A percentile compares a stretch with the other conserved stretches of the same genome.
Conservation (phyloP, 2,113 vertebrate species). For the Leptobrachium leishanense region DNA sequence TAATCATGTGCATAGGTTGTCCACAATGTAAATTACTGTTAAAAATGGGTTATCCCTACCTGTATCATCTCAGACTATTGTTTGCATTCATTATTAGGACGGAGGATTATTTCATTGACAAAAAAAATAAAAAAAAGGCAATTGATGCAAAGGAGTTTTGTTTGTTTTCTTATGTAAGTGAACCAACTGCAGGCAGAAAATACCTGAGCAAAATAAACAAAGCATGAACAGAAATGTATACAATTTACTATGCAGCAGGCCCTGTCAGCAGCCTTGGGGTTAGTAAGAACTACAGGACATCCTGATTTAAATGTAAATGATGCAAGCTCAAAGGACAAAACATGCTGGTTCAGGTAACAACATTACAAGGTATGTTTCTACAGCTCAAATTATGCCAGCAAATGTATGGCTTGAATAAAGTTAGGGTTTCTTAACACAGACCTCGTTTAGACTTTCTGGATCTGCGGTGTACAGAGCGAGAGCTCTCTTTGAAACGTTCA, state of each 20-base stretch:
- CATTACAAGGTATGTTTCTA: conserved; percentile 30
- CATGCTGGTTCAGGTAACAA: conserved; percentile 49
- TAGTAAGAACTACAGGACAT: neutral
- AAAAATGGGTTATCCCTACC: no score
- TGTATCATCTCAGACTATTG: no score
- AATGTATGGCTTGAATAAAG: conserved; percentile 53
- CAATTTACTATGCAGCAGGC: neutral
- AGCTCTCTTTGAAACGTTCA: conserved; percentile 79
- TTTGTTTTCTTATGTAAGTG: no score
- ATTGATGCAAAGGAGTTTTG: no score
- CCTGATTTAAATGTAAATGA: conserved; percentile 38
- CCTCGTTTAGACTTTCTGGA: conserved; percentile 83
- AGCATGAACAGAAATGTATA: neutral
- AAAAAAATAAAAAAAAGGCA: no score
- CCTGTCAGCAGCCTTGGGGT: neutral
- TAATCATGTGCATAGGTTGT: no score
- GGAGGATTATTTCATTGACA: no score
- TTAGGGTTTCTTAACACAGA: conserved; percentile 69
- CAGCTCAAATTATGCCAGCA: conserved; percentile 54
- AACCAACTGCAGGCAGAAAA: neutral
- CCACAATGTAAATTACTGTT: no score
- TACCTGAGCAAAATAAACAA: no score
- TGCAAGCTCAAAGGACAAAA: conserved; percentile 51
- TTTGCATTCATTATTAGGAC: no score
- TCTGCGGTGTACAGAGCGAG: conserved; percentile 78